A percentile compares a stretch with the other conserved stretches of the same genome.
Evolutionary conservation across 2,797 vertebrate species (phyloP).

Genomic region (Natrix natrix): DNA sequence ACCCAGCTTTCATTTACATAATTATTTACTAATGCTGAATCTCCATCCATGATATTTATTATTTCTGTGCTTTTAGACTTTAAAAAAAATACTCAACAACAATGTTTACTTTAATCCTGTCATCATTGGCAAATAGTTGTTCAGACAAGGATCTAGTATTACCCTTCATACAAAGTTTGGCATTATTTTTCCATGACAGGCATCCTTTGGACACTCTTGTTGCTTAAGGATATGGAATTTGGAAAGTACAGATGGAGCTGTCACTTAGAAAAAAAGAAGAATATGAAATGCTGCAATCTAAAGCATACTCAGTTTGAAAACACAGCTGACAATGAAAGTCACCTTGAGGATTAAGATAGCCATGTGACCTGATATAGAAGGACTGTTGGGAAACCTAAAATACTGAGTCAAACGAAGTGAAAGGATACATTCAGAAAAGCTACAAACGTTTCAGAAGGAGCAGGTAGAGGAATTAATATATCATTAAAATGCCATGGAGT

Average conservation of each 20-base stretch:
- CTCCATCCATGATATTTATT: not conserved
- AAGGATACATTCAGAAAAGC: constrained; percentile 38
- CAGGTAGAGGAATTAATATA: constrained; percentile 39
- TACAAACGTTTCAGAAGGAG: constrained; percentile 43
- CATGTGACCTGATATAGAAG: constrained; percentile 40
- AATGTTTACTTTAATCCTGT: not conserved
- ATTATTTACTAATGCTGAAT: not conserved
- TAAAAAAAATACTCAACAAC: not conserved
- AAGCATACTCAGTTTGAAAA: constrained; percentile 46
- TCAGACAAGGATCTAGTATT: not conserved
- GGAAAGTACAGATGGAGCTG: not conserved
- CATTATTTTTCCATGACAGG: constrained; percentile 32
- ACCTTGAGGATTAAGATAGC: constrained; percentile 46
- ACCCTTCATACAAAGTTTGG: constrained; percentile 22
- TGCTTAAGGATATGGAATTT: constrained; percentile 27
- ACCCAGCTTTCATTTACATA: not conserved
- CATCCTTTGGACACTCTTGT: constrained; percentile 4
- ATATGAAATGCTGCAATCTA: constrained; percentile 20
- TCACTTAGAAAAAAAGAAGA: constrained; percentile 41
- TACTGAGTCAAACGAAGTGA: constrained; percentile 45
- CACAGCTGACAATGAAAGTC: constrained; percentile 43
- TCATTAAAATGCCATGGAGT: constrained; percentile 46
- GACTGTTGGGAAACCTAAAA: constrained; percentile 42
- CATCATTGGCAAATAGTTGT: constrained; percentile 31
- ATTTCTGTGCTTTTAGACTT: not conserved